Evolutionary conservation across 2,888 invertebrate genomes (phyloP).

Genomic region (Oxyteleia sp.): DNA sequence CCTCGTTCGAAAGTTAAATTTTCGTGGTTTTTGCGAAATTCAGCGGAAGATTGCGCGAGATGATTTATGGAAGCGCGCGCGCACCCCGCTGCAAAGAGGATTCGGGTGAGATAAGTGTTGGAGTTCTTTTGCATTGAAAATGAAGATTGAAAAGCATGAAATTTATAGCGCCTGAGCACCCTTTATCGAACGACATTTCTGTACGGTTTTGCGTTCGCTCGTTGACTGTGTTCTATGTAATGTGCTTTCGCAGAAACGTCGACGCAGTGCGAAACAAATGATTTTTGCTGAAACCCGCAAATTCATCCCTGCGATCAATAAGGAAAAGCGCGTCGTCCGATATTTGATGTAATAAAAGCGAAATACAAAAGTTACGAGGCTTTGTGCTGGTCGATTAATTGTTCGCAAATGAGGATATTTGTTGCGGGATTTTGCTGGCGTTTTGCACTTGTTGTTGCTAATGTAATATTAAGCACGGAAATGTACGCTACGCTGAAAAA

Average conservation of each 20-base stretch:
- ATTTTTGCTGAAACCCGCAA: conserved; percentile 3
- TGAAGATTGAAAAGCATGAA: conserved; percentile 50
- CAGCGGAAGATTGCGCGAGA: conserved; percentile 21
- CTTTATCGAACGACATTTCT: conserved; percentile 23
- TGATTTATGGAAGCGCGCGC: conserved; percentile 22
- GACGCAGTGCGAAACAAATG: conserved; percentile 15
- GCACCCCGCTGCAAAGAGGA: conserved; percentile 11
- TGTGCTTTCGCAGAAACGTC: conserved; percentile 11
- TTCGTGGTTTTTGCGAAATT: conserved; percentile 42
- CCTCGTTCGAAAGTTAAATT: conserved; percentile 56
- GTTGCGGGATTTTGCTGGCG: not conserved
- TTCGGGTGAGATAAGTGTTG: conserved; percentile 24
- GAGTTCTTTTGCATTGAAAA: conserved; percentile 36
- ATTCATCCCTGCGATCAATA: conserved; percentile 16
- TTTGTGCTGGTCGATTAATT: not conserved
- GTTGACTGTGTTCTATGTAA: conserved; percentile 11
- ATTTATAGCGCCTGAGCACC: conserved; percentile 24
- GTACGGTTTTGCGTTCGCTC: conserved; percentile 2
- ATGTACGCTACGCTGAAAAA: not conserved
- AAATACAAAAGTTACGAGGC: conserved; percentile 3
- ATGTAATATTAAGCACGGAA: not conserved
- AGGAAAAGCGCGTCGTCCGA: not conserved
- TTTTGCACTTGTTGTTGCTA: not conserved
- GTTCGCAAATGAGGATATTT: not conserved
- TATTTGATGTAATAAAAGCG: conserved; percentile 2